Evolutionary conservation across 2,888 invertebrate genomes (phyloP).

Genomic region (Drosophila buzzatii): DNA sequence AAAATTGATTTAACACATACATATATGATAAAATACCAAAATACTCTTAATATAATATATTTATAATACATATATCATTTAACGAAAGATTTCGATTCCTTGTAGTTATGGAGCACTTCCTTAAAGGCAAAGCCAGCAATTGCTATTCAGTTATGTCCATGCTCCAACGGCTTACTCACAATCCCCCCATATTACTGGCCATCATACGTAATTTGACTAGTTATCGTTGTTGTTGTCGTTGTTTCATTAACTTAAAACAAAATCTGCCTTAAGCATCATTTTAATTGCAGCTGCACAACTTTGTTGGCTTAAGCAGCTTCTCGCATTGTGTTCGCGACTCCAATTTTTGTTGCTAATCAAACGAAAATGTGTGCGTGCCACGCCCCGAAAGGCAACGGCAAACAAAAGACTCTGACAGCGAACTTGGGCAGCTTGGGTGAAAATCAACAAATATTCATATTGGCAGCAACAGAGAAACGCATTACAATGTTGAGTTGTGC

Average conservation of each 20-base stretch:
- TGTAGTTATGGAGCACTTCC: too few species aligned
- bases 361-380: constrained; percentile 34
- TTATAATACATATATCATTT: too few species aligned
- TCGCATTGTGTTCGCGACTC: constrained; percentile 19
- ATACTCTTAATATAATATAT: too few species aligned
- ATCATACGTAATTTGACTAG: constrained; percentile 28
- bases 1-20: too few species aligned
- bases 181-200: constrained; percentile 20
- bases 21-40: too few species aligned
- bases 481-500: constrained; percentile 73
- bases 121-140: not conserved
- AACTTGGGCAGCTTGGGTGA: constrained; percentile 50
- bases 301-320: constrained; percentile 33
- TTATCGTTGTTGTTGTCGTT: constrained; percentile 4
- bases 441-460: constrained; percentile 61
- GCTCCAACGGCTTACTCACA: constrained; percentile 3
- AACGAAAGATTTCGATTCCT: too few species aligned
- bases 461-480: constrained; percentile 62
- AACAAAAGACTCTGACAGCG: constrained; percentile 47
- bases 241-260: constrained; percentile 24
- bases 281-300: constrained; percentile 41
- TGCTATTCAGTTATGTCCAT: not conserved
- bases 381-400: constrained; percentile 19
- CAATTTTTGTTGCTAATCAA: constrained; percentile 49
- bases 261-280: constrained; percentile 22